These are phyloP conservation scores for Chroicocephalus ridibundus DNA, from an alignment of 2,113 vertebrate species.

Conservation along the genomic window DNA sequence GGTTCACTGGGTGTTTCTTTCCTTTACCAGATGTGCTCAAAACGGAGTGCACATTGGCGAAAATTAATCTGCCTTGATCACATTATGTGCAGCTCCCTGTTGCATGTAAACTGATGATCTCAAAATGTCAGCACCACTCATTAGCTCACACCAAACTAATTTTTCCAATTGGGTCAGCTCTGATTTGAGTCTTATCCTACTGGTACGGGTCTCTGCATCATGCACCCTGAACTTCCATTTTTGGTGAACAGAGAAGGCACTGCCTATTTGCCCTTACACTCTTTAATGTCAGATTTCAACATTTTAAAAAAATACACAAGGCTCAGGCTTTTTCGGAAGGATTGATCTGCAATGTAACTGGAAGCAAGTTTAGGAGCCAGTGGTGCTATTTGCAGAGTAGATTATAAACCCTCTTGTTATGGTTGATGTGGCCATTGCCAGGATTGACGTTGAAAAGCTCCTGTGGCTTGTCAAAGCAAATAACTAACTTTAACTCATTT, in stretches of 20 bases:
- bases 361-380: neutral
- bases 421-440: neutral
- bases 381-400: neutral
- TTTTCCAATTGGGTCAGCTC: neutral
- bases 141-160: neutral
- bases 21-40: neutral
- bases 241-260: neutral
- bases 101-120: neutral
- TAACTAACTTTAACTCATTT: neutral
- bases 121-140: neutral
- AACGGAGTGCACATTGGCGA: neutral
- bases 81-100: neutral
- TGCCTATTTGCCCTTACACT: neutral
- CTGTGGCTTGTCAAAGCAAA: neutral
- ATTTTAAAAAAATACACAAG: neutral
- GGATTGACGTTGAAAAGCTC: neutral
- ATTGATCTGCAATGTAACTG: neutral
- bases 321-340: neutral
- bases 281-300: neutral
- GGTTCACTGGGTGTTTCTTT: neutral
- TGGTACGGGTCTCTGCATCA: neutral
- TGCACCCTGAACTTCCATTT: neutral
- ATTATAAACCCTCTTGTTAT: neutral
- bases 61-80: neutral
- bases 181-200: neutral